Evolutionary conservation across 2,797 vertebrate genomes (phyloP), one percentile per base, ranked within the genome.

Genomic region (Xenentodon cancila): DNA sequence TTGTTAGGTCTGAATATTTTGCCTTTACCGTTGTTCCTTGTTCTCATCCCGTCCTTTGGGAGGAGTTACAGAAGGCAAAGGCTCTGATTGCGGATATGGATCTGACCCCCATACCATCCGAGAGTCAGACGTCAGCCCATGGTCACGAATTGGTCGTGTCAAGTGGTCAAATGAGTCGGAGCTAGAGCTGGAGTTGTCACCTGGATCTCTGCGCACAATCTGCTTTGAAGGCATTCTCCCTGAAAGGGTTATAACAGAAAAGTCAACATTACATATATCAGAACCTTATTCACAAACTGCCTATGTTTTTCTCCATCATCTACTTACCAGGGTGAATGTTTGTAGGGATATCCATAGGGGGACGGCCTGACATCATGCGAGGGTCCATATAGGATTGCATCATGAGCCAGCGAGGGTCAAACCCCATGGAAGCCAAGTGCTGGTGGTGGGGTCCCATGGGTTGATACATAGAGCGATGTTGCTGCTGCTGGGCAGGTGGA

Each of bases 371-470:
- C 84, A 99, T 98, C 93, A 99, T 96, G 9, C 98, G 94, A 3
- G 97, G 97, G 81, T 99, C 97, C 95, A 99, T 97, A 77, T 99
- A 99, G 11, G 97, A 95, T 59, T 99, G 98, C 97, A 99, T 98
- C 98, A 99, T 97, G 22, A 99, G 93, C 98, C 98, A 99, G 65
- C 98, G 94, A 1, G 98, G 98, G 80, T 99, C 98, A 77, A 99
- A 99, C 6, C 96, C 96, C 96, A 99, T 97, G 1, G 97, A 96
- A 61, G 97, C 96, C 79, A 99, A 81, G 69, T 98, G 98, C 61
- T 96, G 97, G 53, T 95, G 96, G 68, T 97, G 97, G 16, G 97
- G 96, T 3, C 96, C 96, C 63, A 99, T 93, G 25, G 97, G 93
- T 74, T 97, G 98, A 85, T 98, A 99, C 19, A 99, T 94, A 20